Evolutionary conservation across 2,888 invertebrate genomes (phyloP), one percentile per base, ranked within the genome.

Genomic region (Eristalinus sepulchralis): DNA sequence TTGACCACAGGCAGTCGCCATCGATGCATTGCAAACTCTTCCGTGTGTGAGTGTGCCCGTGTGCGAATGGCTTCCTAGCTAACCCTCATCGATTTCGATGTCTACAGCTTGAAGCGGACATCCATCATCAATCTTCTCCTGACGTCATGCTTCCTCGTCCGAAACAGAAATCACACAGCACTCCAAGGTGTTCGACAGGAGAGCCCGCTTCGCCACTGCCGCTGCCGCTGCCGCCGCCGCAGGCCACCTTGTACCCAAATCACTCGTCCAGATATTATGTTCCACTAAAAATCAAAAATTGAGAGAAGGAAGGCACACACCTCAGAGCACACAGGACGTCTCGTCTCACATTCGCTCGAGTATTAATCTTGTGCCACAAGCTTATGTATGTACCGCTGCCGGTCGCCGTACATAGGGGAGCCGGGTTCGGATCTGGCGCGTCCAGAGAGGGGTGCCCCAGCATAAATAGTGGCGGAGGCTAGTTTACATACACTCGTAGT

Each of bases 221-320:
- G n/a, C n/a, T n/a, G n/a, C n/a, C n/a, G 17, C 1, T 9, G 13
- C 11, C 11, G 5, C 4, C 2, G 27, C 13, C 57, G 17, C 33
- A 59, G 59, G 60, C 60, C 22, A 33, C 24, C 33, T 36, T 22
- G 17, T 34, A 10, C 34, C 60, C 59, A 63, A 75, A 68, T 81
- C 68, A 64, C 63, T 76, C 63, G 36, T 57, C 57, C 68, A 36
- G 60, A 66, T 72, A 67, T 60, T 24, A 62, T 73, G 66, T 67
- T 76, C 72, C 67, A 73, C 62, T 80, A 68, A 60, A 75, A 84
- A 67, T 76, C 76, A 85, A 76, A 76, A 85, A 85, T 85, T 77
- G 82, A 86, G 82, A 85, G 36, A 64, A 63, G 63, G 81, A 81
- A 47, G 17, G 17, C 47, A 17, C 47, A 47, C 47, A 47, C 47